Evolutionary conservation across 2,888 invertebrate species (phyloP).

Genomic region (Apamea epomidion): DNA sequence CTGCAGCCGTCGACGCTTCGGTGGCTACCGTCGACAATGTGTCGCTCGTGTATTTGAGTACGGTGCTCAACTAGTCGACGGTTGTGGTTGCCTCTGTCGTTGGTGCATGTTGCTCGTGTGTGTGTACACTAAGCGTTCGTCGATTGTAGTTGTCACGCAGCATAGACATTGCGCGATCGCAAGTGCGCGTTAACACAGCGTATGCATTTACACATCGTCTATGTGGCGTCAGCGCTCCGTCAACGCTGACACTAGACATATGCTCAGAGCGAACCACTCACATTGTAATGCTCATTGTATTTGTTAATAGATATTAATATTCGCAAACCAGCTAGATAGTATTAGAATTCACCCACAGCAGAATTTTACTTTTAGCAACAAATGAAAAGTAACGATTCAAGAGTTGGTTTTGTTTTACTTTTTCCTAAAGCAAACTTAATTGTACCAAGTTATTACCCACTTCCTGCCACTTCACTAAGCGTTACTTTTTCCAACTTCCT

Average conservation of each 20-base stretch:
- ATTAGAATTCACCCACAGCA: neutral
- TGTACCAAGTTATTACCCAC: slow-evolving; percentile 20
- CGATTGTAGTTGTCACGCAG: neutral
- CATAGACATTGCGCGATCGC: neutral
- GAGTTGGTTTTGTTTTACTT: neutral
- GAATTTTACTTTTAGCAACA: neutral
- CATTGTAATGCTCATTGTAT: neutral
- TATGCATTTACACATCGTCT: neutral
- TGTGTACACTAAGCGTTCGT: neutral
- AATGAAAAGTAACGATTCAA: neutral
- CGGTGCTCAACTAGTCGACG: too few species aligned
- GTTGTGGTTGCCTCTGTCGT: too few species aligned
- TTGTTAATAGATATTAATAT: neutral
- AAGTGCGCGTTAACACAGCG: neutral
- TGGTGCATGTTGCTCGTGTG: too few species aligned
- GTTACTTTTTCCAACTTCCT: slow-evolving; percentile 20
- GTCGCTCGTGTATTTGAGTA: too few species aligned
- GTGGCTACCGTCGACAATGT: too few species aligned
- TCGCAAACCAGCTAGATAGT: neutral
- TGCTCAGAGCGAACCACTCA: neutral
- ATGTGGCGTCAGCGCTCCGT: neutral
- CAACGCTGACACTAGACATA: neutral
- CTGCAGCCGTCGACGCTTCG: too few species aligned
- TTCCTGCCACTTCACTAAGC: slow-evolving; percentile 20
- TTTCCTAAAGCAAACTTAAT: slow-evolving; percentile 22